phyloP scores from a whole-genome alignment of 1,140 invertebrate species.

The Dendroctonus valens region DNA sequence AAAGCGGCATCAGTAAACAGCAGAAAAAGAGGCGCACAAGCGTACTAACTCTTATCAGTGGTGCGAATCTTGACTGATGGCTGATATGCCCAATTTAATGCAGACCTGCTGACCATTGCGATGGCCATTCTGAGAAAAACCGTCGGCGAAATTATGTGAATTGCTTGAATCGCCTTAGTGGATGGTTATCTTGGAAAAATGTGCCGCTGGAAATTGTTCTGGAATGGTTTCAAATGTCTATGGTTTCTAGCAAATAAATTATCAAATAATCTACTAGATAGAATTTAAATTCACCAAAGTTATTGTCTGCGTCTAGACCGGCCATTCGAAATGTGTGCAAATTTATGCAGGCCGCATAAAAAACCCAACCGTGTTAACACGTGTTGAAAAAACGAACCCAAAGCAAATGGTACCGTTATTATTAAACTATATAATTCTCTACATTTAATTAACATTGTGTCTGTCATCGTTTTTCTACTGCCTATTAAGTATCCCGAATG shows the following conservation, averaged over 20 bases:
- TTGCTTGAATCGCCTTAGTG: conserved; percentile 1
- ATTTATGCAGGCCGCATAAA: no score
- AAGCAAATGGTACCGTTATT: no score
- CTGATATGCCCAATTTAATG: conserved; percentile 21
- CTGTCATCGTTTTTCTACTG: conserved; percentile 3
- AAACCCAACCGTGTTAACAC: no score
- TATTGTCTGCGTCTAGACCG: no score
- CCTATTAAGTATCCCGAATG: not conserved
- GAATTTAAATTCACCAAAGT: no score
- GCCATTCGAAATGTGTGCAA: no score
- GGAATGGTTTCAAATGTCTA: no score
- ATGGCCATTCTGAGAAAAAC: conserved; percentile 6
- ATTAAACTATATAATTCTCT: not conserved
- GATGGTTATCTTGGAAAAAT: not conserved
- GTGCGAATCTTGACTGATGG: conserved; percentile 15
- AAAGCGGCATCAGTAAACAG: not conserved
- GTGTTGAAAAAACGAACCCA: no score
- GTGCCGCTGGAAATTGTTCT: no score
- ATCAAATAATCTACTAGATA: no score
- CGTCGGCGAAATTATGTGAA: not conserved
- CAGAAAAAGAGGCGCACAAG: not conserved
- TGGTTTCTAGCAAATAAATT: no score
- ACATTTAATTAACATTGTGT: conserved; percentile 11
- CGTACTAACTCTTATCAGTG: conserved; percentile 7
- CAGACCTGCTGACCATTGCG: conserved; percentile 9